Base-by-base conservation (phyloP, 1,140 invertebrate genomes). In the Adoxophyes honmai region DNA sequence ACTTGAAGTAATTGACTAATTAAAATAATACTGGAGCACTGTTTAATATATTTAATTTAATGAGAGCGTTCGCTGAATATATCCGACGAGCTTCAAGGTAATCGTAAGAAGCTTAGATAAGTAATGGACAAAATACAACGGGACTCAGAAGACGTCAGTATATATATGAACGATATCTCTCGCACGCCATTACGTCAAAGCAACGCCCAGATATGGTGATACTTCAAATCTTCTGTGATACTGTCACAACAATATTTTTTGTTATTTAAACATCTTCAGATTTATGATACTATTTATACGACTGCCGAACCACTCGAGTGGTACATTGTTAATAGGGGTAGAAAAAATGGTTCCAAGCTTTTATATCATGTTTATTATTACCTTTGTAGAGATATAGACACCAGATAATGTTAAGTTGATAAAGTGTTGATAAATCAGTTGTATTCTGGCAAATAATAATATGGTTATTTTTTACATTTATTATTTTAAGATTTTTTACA, bases 121-220 rank as follows among this genome's bases (percentile, higher is more conserved):
- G 80, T 75, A 67, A 68, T 76, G 78, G 73, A 88, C 75, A 77
- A 81, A 88, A 88, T 88, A 86, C 76, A 73, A 66, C 70, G 69
- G 62, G 69, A 66, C 66, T 61, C 73, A 64, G 63, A 75, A 81
- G 73, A 77, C 83, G 74, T 82, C 83, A 82, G 72, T 88, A 86
- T 88, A 83, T 88, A 88, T 88, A 85, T 71, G 79, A 73, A 75
- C 71, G 73, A 71, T 86, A 88, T 80, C 81, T 78, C 64, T 81
- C 75, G 62, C 68, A 75, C 73, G 76, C 82, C 76, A 70, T 86
- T 86, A 86, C 85, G 85, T 88, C 85, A 88, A 81, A 88, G 77
- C 69, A 86, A 84, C 85, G 81, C 81, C 83, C 83, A 78, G 81
- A 82, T 81, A 78, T 79, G 73, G 74, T 71, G 78, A 80, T 81